phyloP scores from a whole-genome alignment of 2,113 vertebrate genomes.

The Daboia siamensis region DNA sequence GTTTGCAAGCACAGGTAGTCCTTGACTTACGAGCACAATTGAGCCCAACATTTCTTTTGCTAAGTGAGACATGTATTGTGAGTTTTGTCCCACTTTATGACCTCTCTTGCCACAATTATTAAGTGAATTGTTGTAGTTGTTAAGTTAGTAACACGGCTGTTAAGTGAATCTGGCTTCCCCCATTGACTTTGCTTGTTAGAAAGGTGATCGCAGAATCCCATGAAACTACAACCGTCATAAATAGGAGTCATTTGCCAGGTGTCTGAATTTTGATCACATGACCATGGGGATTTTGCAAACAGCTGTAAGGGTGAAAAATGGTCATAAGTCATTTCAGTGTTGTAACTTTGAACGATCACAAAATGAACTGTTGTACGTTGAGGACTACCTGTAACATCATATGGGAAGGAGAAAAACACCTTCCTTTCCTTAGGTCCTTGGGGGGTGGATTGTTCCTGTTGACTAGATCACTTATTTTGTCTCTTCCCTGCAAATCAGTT shows the following conservation, averaged over 20 bases:
- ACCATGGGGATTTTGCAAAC: background rate
- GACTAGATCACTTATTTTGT: background rate
- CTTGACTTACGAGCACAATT: background rate
- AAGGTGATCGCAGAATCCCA: background rate
- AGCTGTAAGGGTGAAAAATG: background rate
- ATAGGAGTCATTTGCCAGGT: background rate
- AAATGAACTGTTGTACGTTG: too few relatives aligned
- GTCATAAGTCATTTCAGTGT: constrained; percentile 6
- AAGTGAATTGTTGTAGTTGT: too few relatives aligned
- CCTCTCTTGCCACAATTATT: too few relatives aligned
- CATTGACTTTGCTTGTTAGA: background rate
- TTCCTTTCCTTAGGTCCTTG: background rate
- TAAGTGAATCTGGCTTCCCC: background rate
- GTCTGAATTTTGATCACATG: background rate
- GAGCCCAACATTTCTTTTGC: background rate
- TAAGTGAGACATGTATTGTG: background rate
- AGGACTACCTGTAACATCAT: constrained; percentile 32
- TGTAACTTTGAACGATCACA: too few relatives aligned
- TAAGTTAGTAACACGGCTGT: too few relatives aligned
- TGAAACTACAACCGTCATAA: background rate
- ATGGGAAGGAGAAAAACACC: constrained; percentile 27
- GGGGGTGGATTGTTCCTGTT: background rate
- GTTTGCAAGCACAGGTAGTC: constrained; percentile 55
- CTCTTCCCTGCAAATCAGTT: background rate
- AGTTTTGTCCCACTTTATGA: too few relatives aligned